Base-by-base conservation (phyloP, 2,113 vertebrate species). In the Pan paniscus region DNA sequence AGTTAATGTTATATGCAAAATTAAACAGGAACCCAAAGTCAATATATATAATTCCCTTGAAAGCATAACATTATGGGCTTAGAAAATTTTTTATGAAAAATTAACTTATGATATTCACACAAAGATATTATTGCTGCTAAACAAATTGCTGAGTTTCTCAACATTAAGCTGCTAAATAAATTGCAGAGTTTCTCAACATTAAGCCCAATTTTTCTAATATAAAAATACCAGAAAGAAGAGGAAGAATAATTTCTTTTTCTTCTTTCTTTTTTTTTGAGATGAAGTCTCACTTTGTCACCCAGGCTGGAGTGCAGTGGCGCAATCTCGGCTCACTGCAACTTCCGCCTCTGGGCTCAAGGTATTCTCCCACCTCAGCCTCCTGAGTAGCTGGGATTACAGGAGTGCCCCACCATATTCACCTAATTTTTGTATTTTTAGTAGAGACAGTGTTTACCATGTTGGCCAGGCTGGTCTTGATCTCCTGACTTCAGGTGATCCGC, bases 1-100 rank as follows among this genome's bases (percentile, higher is more conserved):
- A 93, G 92, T 93, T 93, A 89, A 93, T 73, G 30, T 64, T 94
- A 70, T 73, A 40, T 89, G 82, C 86, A 95, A 96, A 97, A 91
- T 94, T 78, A 94, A 84, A 73, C 17, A 72, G 52, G 30, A 94
- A 75, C 25, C 17, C 16, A 81, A 86, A 73, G 38, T 59, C 52
- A 83, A 5, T 43, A 46, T 40, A 30, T 57, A 40, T 50, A 46
- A 75, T 79, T 78, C 73, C n/a, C 55, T 94, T 61, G 50, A 86
- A 87, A 91, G 50, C 48, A 75, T 46, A 55, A 55, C 52, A 86
- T 38, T n/a, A 70, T 83, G 17, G 16, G 30, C 59, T 76, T 95
- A 94, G 89, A 82, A 82, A 90, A 87, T 27, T 32, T 79, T 73
- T 86, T 3, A 30, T 48, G 55, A 94, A 93, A 97, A 92, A 27